A percentile compares a stretch with the other conserved stretches of the same genome.
Evolutionary conservation across 2,113 vertebrate species (phyloP).

Genomic region (Oryzias javanicus): DNA sequence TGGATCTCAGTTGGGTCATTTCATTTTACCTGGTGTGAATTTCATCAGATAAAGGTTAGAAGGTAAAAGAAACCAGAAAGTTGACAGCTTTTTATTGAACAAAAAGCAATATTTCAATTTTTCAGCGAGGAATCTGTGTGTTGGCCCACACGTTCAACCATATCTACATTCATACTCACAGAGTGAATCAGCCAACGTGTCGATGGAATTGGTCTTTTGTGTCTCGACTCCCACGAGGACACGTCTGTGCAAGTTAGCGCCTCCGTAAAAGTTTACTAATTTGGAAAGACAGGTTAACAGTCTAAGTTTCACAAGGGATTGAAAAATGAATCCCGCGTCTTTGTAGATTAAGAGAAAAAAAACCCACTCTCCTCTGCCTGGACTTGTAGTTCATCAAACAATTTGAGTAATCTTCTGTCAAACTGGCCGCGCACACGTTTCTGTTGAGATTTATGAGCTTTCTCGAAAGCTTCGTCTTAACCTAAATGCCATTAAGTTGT

Average conservation of each 20-base stretch:
- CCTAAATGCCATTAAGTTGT: slow-evolving; percentile 42
- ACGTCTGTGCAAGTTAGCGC: slow-evolving; percentile 46
- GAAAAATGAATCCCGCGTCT: slow-evolving; percentile 25
- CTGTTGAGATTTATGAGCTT: slow-evolving; percentile 26
- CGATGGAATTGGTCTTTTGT: slow-evolving; percentile 15
- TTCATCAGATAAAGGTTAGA: slow-evolving; percentile 34
- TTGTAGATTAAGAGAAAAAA: slow-evolving; percentile 17
- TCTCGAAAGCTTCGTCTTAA: slow-evolving; percentile 33
- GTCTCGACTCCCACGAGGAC: slow-evolving; percentile 34
- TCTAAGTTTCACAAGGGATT: slow-evolving; percentile 26
- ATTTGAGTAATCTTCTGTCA: slow-evolving; percentile 45
- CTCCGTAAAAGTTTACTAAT: slow-evolving; percentile 33
- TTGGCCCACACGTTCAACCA: slow-evolving; percentile 37
- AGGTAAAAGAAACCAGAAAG: slow-evolving; percentile 29
- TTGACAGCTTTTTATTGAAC: slow-evolving; percentile 15
- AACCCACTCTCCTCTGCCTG: slow-evolving; percentile 18
- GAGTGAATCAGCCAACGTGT: slow-evolving; percentile 35
- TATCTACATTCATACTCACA: slow-evolving; percentile 31
- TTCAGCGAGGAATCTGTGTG: slow-evolving; percentile 21
- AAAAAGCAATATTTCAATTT: not conserved
- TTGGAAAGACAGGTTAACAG: slow-evolving; percentile 20
- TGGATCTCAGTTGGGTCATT: no score
- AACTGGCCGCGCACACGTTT: slow-evolving; percentile 19
- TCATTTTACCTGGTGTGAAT: not conserved
- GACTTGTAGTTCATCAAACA: slow-evolving; percentile 30